Percentiles rank a stretch among this genome's conserved stretches.
Conservation (phyloP, 2,797 vertebrate genomes). For the Pampus argenteus region DNA sequence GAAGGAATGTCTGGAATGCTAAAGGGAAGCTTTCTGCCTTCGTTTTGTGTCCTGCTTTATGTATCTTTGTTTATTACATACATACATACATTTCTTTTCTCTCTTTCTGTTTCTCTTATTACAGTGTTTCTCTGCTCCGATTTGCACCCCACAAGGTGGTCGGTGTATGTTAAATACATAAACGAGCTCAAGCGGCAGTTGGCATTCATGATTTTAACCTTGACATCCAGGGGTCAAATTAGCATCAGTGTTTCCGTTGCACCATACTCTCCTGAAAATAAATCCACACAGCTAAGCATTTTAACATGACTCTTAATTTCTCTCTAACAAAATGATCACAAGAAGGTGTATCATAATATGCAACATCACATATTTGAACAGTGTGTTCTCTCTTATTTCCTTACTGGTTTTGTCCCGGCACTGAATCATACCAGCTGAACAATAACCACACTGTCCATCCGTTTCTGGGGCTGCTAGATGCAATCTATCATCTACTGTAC, state of each 20-base stretch:
- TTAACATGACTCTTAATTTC: neutral
- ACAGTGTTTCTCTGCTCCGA: neutral
- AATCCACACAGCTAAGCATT: neutral
- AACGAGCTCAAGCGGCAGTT: neutral
- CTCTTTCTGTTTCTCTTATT: neutral
- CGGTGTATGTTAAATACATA: constrained; percentile 22
- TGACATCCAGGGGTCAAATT: constrained; percentile 8
- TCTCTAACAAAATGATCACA: neutral
- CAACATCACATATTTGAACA: neutral
- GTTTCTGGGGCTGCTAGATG: constrained; percentile 52
- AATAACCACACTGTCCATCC: constrained; percentile 63
- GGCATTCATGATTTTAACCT: constrained; percentile 4
- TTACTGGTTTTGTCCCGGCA: constrained; percentile 12
- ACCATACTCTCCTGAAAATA: neutral
- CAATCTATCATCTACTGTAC: constrained; percentile 67
- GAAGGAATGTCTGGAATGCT: constrained; percentile 67
- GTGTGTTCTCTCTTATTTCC: too few relatives aligned
- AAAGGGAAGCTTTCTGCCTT: constrained; percentile 34
- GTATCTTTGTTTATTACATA: neutral
- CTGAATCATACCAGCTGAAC: constrained; percentile 60
- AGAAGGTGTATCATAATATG: neutral
- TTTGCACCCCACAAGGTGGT: neutral
- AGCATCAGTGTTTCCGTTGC: constrained; percentile 26
- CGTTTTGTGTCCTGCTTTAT: neutral
- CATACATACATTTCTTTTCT: neutral